Evolutionary conservation across 1,140 invertebrate genomes (phyloP).

Genomic region (Zaprionus taronus): DNA sequence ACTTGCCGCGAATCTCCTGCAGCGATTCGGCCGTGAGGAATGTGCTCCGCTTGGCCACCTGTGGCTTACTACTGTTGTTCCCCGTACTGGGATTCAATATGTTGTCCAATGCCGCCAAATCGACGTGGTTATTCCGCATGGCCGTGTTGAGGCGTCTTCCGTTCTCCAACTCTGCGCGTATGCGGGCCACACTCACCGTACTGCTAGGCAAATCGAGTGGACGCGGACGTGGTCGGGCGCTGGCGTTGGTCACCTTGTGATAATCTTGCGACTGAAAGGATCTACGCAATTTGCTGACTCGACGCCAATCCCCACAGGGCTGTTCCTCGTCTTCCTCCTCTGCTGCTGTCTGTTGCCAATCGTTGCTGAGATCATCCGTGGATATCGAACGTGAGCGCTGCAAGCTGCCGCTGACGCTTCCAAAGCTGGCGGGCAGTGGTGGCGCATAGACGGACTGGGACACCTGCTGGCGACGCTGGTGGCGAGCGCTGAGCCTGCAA

Average conservation of each 20-base stretch:
- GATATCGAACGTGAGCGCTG: conserved; percentile 82
- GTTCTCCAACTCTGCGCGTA: conserved; percentile 86
- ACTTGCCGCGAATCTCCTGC: conserved; percentile 86
- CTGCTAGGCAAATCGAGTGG: conserved; percentile 86
- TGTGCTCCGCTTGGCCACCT: conserved; percentile 69
- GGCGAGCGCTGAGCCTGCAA: conserved; percentile 72
- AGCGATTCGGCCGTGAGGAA: conserved; percentile 87
- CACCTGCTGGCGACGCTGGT: conserved; percentile 79
- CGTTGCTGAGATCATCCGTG: conserved; percentile 81
- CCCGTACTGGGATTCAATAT: conserved; percentile 80
- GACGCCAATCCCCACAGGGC: conserved; percentile 85
- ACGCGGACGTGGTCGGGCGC: conserved; percentile 54
- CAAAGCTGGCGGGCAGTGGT: conserved; percentile 36
- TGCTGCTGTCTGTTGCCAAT: conserved; percentile 54
- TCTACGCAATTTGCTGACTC: conserved; percentile 86
- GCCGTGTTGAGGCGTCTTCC: conserved; percentile 85
- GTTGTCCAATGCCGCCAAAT: conserved; percentile 85
- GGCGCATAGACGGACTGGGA: conserved; percentile 74
- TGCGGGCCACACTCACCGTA: conserved; percentile 85
- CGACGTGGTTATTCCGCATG: conserved; percentile 85
- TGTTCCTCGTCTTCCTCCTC: conserved; percentile 52
- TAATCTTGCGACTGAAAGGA: conserved; percentile 86
- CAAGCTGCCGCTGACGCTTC: conserved; percentile 28
- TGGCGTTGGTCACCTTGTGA: conserved; percentile 41
- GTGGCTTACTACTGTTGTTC: conserved; percentile 51